Percentiles rank a stretch among this genome's conserved stretches.
Evolutionary conservation across 2,113 vertebrate species (phyloP).

Genomic region (Myotis yumanensis): DNA sequence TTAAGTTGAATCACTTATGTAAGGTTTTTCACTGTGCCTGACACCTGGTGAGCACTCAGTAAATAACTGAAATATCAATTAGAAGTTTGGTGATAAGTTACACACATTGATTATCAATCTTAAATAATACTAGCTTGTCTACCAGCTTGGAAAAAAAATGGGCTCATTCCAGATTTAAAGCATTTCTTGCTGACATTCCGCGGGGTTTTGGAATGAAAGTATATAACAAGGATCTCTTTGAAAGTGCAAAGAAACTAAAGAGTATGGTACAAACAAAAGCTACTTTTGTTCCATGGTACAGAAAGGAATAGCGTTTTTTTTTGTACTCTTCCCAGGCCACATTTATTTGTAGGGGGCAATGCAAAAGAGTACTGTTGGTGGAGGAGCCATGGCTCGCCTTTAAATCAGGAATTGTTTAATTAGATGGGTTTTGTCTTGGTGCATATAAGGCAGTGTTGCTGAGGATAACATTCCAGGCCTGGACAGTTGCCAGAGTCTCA

Average conservation of each 20-base stretch:
- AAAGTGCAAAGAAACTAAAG: not conserved
- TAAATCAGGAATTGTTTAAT: slow-evolving; percentile 63
- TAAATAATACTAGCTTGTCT: slow-evolving; percentile 60
- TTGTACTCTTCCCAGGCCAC: not conserved
- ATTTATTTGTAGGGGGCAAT: not conserved
- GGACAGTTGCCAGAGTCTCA: not conserved
- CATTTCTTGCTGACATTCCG: slow-evolving; percentile 61
- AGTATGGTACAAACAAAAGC: not conserved
- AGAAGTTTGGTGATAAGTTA: slow-evolving; percentile 18
- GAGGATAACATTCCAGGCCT: slow-evolving; percentile 19
- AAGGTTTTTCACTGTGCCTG: not conserved
- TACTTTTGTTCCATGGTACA: slow-evolving; percentile 52
- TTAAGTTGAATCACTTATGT: not conserved
- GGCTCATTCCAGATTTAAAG: slow-evolving; percentile 36
- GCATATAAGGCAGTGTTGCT: slow-evolving; percentile 21
- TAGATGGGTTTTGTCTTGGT: slow-evolving; percentile 8
- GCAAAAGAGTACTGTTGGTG: slow-evolving; percentile 7
- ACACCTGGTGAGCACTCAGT: not conserved
- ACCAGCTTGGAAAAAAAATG: not conserved
- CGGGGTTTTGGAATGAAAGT: slow-evolving; percentile 45
- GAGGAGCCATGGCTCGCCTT: slow-evolving; percentile 21
- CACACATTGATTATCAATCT: slow-evolving; percentile 31
- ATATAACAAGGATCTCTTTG: slow-evolving; percentile 31
- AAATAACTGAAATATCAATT: slow-evolving; percentile 16
- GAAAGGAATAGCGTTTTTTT: slow-evolving; percentile 40